Conservation (phyloP, 92 coral and sea anemone genomes). For the Epizoanthus illoricatus region DNA sequence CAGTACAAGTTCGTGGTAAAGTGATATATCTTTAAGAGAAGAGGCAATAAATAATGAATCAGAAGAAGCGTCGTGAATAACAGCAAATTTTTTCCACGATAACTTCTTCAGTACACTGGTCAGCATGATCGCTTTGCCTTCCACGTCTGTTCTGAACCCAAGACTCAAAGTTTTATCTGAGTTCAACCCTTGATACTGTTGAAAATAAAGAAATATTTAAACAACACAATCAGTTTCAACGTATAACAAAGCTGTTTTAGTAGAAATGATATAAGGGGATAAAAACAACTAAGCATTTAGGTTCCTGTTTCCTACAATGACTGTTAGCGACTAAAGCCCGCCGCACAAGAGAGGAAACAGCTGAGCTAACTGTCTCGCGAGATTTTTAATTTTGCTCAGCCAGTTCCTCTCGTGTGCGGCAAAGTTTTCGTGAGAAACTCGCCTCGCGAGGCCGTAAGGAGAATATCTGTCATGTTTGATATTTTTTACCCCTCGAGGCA, state of each 20-base stretch:
- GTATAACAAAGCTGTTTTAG: not conserved
- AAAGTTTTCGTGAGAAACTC: too few species aligned
- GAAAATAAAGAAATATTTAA: not conserved
- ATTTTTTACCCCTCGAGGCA: too few species aligned
- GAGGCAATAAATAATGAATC: conserved; percentile 42
- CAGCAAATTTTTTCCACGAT: conserved; percentile 45
- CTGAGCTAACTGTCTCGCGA: too few species aligned
- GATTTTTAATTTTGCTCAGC: too few species aligned
- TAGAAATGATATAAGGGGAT: not conserved
- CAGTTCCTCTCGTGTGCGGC: too few species aligned
- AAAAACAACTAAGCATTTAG: not conserved
- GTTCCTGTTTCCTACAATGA: not conserved
- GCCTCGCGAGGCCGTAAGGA: too few species aligned
- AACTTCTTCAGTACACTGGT: conserved; percentile 36
- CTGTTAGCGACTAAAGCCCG: too few species aligned
- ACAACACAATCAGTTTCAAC: not conserved
- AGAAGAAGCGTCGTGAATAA: conserved; percentile 47
- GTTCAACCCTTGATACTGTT: not conserved
- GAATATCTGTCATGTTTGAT: too few species aligned
- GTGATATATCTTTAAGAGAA: conserved; percentile 34
- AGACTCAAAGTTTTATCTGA: conserved; percentile 4
- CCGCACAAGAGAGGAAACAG: too few species aligned
- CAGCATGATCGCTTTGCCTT: conserved; percentile 11
- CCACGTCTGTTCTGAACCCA: conserved; percentile 2
- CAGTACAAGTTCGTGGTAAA: conserved; percentile 25